phyloP scores from a whole-genome alignment of 2,113 vertebrate species.

The human region DNA sequence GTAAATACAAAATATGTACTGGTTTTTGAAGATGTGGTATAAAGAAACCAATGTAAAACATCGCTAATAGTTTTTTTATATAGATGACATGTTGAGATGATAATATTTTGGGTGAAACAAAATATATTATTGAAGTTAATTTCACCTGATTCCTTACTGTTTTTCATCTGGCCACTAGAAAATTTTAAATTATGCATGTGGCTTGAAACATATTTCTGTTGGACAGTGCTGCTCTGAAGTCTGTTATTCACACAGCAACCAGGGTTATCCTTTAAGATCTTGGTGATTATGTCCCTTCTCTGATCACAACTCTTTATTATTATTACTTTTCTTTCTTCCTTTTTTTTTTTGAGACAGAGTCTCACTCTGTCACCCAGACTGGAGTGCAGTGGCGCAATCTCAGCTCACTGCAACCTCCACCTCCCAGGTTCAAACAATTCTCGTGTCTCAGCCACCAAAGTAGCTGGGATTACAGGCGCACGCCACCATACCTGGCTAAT shows the following conservation, averaged over 20 bases:
- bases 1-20: neutral
- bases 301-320: neutral
- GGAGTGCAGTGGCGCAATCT: too few species aligned
- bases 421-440: too few species aligned
- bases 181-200: neutral
- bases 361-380: too few species aligned
- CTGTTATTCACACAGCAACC: neutral
- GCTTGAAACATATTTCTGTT: neutral
- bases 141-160: constrained; percentile 1
- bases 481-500: too few species aligned
- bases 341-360: too few species aligned
- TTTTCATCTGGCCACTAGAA: neutral
- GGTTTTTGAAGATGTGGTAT: neutral
- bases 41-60: neutral
- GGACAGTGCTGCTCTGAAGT: neutral
- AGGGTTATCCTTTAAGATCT: neutral
- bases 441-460: too few species aligned
- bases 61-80: neutral
- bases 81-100: neutral
- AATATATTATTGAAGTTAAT: neutral
- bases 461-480: too few species aligned
- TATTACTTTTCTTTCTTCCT: too few species aligned
- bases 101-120: neutral
- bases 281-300: neutral
- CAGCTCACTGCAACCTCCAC: too few species aligned